A percentile compares a stretch with the other conserved stretches of the same genome.
phyloP scores from a whole-genome alignment of 2,113 vertebrate genomes.

The Myiozetetes cayanensis region DNA sequence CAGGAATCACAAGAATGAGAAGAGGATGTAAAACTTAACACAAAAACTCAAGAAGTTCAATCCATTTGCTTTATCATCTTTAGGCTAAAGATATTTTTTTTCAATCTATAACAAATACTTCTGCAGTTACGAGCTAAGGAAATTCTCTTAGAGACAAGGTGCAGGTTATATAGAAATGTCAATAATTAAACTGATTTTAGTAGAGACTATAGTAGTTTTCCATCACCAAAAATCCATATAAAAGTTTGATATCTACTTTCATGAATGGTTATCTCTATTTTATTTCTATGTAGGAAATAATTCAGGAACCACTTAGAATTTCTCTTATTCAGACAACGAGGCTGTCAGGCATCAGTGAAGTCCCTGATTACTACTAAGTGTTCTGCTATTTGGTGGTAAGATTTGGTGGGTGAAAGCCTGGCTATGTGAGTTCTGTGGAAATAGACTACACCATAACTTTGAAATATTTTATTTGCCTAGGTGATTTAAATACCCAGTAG shows the following conservation, averaged over 20 bases:
- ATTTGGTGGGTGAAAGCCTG: background rate
- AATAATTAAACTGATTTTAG: background rate
- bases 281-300: background rate
- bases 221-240: background rate
- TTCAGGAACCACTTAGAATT: background rate
- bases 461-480: background rate
- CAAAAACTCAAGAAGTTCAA: background rate
- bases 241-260: background rate
- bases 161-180: background rate
- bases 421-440: background rate
- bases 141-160: background rate
- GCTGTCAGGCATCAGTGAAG: background rate
- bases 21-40: background rate
- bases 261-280: background rate
- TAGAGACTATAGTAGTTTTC: background rate
- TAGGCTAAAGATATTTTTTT: background rate
- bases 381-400: background rate
- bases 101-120: background rate
- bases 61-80: background rate
- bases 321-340: background rate
- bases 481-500: background rate
- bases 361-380: background rate
- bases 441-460: background rate
- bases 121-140: background rate
- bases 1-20: background rate